Conservation (phyloP, 1,140 invertebrate genomes). For the Watersipora subatra region DNA sequence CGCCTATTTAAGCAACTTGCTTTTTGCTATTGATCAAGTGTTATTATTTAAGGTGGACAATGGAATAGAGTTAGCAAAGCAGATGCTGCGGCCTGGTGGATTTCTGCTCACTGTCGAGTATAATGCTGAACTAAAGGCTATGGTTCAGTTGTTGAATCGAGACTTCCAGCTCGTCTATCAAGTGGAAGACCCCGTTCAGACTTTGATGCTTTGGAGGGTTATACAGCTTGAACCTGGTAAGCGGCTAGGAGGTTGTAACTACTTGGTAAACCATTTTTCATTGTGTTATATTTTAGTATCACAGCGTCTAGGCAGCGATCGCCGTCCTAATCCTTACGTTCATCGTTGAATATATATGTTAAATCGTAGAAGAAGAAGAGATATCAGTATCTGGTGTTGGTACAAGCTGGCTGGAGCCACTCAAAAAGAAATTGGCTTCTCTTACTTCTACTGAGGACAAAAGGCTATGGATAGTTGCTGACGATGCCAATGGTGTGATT, state of each 20-base stretch:
- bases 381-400: not conserved
- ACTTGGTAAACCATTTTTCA: no score
- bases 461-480: constrained; percentile 29
- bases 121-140: not conserved
- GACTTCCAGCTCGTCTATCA: not conserved
- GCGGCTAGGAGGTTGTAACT: no score
- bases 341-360: not conserved
- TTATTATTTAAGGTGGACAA: not conserved
- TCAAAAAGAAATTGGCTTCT: constrained; percentile 49
- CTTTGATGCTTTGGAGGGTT: not conserved
- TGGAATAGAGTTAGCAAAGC: not conserved
- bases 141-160: not conserved
- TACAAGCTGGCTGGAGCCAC: constrained; percentile 55
- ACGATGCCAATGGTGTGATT: constrained; percentile 53
- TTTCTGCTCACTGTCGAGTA: not conserved
- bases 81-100: not conserved
- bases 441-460: not conserved
- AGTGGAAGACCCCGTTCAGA: not conserved
- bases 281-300: not conserved
- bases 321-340: not conserved
- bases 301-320: not conserved
- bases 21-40: not conserved
- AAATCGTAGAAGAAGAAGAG: not conserved
- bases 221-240: not conserved
- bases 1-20: not conserved